A percentile compares a stretch with the other conserved stretches of the same genome.
Evolutionary conservation across 1,140 invertebrate species (phyloP).

Genomic region (Ectropis grisescens): DNA sequence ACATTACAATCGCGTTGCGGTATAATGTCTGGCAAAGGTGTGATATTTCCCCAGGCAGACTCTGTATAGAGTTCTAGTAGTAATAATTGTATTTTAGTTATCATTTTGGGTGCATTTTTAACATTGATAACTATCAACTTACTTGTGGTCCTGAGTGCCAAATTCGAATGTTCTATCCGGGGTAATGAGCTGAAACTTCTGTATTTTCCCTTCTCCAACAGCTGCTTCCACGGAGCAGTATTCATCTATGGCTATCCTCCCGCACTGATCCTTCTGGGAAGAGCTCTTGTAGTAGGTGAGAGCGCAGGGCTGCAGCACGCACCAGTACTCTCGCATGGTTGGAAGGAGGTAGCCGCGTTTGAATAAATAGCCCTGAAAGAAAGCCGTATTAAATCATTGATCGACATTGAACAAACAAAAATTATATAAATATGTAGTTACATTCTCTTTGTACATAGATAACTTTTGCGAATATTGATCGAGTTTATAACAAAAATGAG

Average conservation of each 20-base stretch:
- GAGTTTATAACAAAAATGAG: no score
- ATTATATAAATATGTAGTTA: no score
- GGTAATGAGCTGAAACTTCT: conserved; percentile 73
- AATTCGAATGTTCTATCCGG: conserved; percentile 78
- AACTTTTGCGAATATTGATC: no score
- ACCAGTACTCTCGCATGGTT: conserved; percentile 84
- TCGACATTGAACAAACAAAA: no score
- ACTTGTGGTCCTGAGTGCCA: conserved; percentile 77
- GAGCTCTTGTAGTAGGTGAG: conserved; percentile 82
- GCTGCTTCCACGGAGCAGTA: conserved; percentile 77
- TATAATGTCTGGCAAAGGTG: no score
- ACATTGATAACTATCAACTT: no score
- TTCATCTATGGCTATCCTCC: conserved; percentile 74
- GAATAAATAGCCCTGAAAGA: conserved; percentile 75
- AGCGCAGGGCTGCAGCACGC: conserved; percentile 80
- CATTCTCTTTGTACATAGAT: no score
- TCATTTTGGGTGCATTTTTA: no score
- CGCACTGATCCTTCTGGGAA: conserved; percentile 79
- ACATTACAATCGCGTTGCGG: no score
- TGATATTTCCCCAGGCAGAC: no score
- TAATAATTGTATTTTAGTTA: no score
- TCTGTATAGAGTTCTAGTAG: no score
- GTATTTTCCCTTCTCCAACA: conserved; percentile 68
- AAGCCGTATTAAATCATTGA: background rate
- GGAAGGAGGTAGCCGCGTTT: conserved; percentile 83